Base-by-base conservation (phyloP, 53 echinoderm and acorn worm genomes). In the Paracentrotus lividus region DNA sequence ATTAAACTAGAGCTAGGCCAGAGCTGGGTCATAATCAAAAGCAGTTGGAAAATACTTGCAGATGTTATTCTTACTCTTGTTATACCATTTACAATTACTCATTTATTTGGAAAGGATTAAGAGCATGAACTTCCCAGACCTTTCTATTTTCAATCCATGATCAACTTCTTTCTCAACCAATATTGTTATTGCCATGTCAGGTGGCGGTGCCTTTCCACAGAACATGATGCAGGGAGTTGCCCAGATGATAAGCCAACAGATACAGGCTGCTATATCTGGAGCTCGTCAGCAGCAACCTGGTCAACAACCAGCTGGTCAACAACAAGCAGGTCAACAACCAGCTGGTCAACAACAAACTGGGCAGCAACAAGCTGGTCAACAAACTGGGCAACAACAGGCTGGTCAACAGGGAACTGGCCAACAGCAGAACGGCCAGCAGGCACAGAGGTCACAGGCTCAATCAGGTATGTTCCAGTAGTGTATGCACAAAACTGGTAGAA, bases 201-300 rank as follows among this genome's bases (percentile, higher is more conserved):
- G 72, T 72, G 18, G 29, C 0, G 33, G 12, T 7, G 77, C 45
- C 2, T 51, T 91, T 31, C 94, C 60, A 12, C 93, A 94, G 4
- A 94, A 95, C 67, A 93, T 97, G 87, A 94, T 97, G 76, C 97
- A 97, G 42, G 96, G 91, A 85, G 94, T 97, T 47, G 97, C 97
- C 16, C 97, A 97, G 94, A 96, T 96, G 93, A 96, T 97, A 88
- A 96, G 94, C 44, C 97, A 97, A 52, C 97, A 97, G 92, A 96
- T 97, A 27, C 97, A 97, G 38, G 77, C 91, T 0, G 91, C 91
- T 54, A 75, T 91, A 6, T 10, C 72, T 1, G 49, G 32, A 38
- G 68, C 92, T 8, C 68, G 54, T 18, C 94, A 43, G 15, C 90
- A 65, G 43, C 94, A 93, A 21, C 88, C n/a, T 18, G 88, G 64